Base-by-base conservation (phyloP, 2,797 vertebrate genomes). In the Sorex maritimensis region DNA sequence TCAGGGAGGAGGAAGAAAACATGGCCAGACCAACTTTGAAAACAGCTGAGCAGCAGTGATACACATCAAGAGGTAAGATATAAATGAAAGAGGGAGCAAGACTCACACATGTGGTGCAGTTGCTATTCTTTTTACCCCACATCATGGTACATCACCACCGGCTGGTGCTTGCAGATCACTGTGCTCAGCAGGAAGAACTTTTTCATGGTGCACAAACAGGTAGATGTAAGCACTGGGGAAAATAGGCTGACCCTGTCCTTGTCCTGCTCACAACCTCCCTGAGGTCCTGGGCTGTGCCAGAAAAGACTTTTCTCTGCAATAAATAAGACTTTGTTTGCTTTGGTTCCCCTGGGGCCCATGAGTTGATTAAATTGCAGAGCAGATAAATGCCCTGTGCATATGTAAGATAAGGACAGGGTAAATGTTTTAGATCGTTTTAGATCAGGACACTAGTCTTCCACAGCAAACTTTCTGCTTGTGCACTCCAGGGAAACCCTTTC, bases 401-500 rank as follows among this genome's bases (percentile, higher is more conserved):
- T 5, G 6, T 44, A 49, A 30, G 15, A 17, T 46, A 63, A 75
- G 63, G 52, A 63, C 55, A 86, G 68, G 11, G 44, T 41, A 74
- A 73, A 28, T 74, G 52, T 63, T 84, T 93, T 74, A 63, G 61
- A 28, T 49, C 49, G 69, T 63, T 84, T 93, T 74, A 63, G 61
- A 28, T 49, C 49, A 63, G 26, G 3, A 30, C 73, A 17, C 41
- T 6, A 4, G 38, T 79, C 11, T 55, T 81, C 44, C 30, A 46
- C 72, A 41, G 24, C 15, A 34, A 88, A 46, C 17, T 28, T 1
- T 74, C 12, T 65, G 2, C 65, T 71, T 94, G 17, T 15, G 28
- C 83, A 1, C 23, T 7, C 58, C 49, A 52, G 49, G 13, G 49
- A 52, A 9, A 14, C 10, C 49, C 49, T 21, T 21, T 21, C 58